These are phyloP conservation scores for Ochotona princeps DNA, from an alignment of 2,113 vertebrate species.

Conservation along the genomic window DNA sequence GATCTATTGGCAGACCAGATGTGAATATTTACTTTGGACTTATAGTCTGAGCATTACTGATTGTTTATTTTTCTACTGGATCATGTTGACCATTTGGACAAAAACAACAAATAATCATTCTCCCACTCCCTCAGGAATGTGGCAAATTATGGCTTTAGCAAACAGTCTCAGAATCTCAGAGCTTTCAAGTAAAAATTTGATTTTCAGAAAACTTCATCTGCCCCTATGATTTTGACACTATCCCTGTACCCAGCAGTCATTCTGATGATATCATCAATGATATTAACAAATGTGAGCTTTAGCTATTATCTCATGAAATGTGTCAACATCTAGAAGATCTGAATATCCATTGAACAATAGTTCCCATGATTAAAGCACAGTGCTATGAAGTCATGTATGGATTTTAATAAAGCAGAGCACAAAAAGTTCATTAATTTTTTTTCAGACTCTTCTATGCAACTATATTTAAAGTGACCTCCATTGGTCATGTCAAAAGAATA, in stretches of 20 bases:
- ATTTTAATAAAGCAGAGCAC: slow-evolving; percentile 12
- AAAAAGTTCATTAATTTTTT: background rate
- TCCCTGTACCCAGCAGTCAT: background rate
- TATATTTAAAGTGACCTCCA: slow-evolving; percentile 5
- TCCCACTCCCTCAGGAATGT: background rate
- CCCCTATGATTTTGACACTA: background rate
- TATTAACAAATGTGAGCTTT: slow-evolving; percentile 31
- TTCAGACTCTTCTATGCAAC: slow-evolving; percentile 12
- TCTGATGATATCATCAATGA: background rate
- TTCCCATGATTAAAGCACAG: slow-evolving; percentile 5
- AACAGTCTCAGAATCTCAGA: background rate
- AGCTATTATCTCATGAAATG: slow-evolving; percentile 1
- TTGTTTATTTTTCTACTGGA: background rate
- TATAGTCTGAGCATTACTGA: background rate
- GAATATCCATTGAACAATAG: slow-evolving; percentile 22
- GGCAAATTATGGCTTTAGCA: background rate
- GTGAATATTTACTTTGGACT: background rate
- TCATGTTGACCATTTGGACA: background rate
- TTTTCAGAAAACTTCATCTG: slow-evolving; percentile 16
- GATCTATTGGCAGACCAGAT: background rate
- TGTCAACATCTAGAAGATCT: slow-evolving; percentile 9
- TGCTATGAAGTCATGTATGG: background rate
- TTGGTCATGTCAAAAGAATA: slow-evolving; percentile 20
- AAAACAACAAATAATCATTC: background rate
- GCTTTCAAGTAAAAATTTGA: slow-evolving; percentile 5